Evolutionary conservation across 2,113 vertebrate species (phyloP).

Genomic region (Austrofundulus limnaeus): DNA sequence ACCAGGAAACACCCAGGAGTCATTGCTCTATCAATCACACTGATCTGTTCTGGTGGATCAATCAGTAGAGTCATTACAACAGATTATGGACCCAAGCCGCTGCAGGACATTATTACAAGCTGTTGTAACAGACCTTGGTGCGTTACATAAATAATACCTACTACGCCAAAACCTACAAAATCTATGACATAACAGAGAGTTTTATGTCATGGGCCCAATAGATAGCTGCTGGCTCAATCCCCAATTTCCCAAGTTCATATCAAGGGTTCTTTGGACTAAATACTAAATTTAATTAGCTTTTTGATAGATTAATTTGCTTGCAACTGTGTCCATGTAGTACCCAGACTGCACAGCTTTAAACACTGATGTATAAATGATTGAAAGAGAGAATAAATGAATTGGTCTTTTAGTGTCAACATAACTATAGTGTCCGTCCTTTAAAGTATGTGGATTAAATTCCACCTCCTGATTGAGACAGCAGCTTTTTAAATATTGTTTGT

Average conservation of each 20-base stretch:
- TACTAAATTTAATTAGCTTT: background rate
- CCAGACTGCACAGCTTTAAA: background rate
- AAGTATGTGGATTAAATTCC: no score
- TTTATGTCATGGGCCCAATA: background rate
- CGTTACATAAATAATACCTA: conserved; percentile 19
- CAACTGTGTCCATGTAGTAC: background rate
- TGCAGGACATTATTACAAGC: conserved; percentile 3
- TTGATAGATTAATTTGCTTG: background rate
- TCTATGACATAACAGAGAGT: background rate
- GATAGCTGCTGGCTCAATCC: background rate
- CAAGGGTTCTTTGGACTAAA: background rate
- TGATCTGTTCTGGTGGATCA: background rate
- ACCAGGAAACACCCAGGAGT: background rate
- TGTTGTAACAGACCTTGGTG: background rate
- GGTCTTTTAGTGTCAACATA: background rate
- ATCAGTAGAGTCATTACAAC: conserved; percentile 1
- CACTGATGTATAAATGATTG: background rate
- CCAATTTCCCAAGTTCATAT: background rate
- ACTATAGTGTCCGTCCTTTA: no score
- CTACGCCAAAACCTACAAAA: background rate
- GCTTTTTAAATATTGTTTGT: no score
- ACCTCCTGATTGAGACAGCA: no score
- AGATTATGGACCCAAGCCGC: background rate
- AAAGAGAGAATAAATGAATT: background rate
- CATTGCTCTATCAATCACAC: conserved; percentile 1